Conservation (phyloP, 2,797 vertebrate genomes). For the Petrocephalus sullivani region DNA sequence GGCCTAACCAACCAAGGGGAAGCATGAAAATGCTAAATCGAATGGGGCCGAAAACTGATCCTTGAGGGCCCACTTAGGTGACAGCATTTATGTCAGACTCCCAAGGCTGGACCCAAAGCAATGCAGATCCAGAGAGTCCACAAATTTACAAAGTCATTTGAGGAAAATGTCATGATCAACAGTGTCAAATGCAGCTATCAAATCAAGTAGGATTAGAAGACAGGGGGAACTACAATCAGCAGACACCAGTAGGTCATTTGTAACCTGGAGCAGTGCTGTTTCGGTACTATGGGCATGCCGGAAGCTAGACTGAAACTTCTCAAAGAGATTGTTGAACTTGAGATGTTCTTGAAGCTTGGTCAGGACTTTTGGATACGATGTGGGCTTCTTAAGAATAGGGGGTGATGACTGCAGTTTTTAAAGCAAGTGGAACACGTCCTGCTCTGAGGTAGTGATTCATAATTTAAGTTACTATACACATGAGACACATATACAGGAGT, state of each 20-base stretch:
- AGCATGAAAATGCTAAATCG: background rate
- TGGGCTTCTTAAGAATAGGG: background rate
- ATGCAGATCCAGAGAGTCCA: background rate
- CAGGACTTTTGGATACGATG: background rate
- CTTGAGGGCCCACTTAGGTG: too few species aligned
- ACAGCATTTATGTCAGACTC: background rate
- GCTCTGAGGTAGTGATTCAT: background rate
- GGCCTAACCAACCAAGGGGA: background rate
- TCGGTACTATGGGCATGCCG: background rate
- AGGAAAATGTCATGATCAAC: background rate
- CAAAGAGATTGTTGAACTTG: background rate
- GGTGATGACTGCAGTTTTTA: background rate
- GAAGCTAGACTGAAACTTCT: background rate
- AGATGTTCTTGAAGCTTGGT: background rate
- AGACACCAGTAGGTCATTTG: background rate
- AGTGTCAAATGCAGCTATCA: background rate
- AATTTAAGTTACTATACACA: background rate
- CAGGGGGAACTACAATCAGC: background rate
- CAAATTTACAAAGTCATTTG: background rate
- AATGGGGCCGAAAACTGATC: background rate
- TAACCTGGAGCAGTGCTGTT: background rate
- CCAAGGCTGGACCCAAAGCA: background rate
- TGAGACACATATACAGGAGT: background rate
- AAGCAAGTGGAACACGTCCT: background rate
- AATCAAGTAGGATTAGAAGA: background rate